Evolutionary conservation across 2,797 vertebrate genomes (phyloP).

Genomic region (Miichthys miiuy): DNA sequence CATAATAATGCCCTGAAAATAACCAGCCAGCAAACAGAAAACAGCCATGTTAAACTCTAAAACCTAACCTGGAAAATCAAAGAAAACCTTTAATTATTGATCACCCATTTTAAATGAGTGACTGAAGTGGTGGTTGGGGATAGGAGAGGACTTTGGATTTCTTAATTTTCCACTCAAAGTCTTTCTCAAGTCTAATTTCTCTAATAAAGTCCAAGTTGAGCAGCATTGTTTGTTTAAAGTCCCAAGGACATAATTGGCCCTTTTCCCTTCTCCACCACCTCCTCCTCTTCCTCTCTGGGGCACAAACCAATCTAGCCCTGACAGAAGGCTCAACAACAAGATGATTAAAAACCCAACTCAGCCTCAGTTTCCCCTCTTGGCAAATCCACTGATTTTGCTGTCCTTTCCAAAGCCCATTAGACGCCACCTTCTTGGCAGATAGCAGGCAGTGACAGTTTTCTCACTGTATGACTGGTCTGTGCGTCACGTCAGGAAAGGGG

Average conservation of each 20-base stretch:
- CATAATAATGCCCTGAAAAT: not conserved
- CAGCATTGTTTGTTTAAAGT: conserved; percentile 51
- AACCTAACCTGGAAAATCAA: conserved; percentile 16
- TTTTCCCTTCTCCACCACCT: conserved; percentile 2
- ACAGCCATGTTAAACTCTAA: not conserved
- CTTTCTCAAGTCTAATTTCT: conserved; percentile 34
- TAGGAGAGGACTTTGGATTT: too few species aligned
- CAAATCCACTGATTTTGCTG: conserved; percentile 45
- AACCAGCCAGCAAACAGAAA: conserved; percentile 1
- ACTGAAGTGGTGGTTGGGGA: not conserved
- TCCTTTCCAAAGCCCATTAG: conserved; percentile 58
- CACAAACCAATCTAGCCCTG: conserved; percentile 55
- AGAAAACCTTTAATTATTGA: conserved; percentile 33
- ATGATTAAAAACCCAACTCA: conserved; percentile 45
- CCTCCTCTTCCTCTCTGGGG: conserved; percentile 27
- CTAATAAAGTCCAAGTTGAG: conserved; percentile 48
- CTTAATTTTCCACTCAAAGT: not conserved
- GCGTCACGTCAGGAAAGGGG: not conserved
- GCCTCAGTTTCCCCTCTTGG: conserved; percentile 37
- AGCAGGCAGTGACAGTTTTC: conserved; percentile 20
- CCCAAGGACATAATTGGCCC: conserved; percentile 42
- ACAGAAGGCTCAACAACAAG: conserved; percentile 55
- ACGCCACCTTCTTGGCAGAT: conserved; percentile 46
- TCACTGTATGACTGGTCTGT: conserved; percentile 24
- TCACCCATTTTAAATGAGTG: conserved; percentile 37